phyloP scores from a whole-genome alignment of 2,113 vertebrate species.

The Porphyrio hochstetteri region DNA sequence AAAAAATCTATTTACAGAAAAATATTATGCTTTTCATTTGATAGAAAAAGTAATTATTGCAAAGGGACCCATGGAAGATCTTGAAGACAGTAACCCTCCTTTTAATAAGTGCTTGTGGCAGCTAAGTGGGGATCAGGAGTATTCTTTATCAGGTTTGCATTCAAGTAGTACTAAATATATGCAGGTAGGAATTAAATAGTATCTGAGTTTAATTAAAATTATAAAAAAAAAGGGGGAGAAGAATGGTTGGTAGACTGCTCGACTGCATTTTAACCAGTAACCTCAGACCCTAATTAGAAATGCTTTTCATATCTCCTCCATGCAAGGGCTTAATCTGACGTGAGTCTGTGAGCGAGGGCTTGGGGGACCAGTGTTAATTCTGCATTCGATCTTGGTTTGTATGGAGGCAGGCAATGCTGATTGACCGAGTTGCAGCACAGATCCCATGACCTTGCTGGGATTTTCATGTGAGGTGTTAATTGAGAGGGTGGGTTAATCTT shows the following conservation, averaged over 20 bases:
- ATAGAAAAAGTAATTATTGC: constrained; percentile 82
- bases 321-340: constrained; percentile 93
- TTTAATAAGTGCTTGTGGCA: constrained; percentile 82
- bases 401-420: constrained; percentile 84
- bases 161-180: constrained; percentile 83
- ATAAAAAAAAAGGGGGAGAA: constrained; percentile 84
- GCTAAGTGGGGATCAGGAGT: constrained; percentile 82
- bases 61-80: constrained; percentile 76
- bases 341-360: constrained; percentile 83
- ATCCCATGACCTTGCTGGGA: constrained; percentile 87
- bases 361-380: constrained; percentile 90
- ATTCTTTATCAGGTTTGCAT: constrained; percentile 82
- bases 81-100: constrained; percentile 76
- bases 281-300: constrained; percentile 96
- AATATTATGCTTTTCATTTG: constrained; percentile 81
- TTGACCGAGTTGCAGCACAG: constrained; percentile 84
- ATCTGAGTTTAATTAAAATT: constrained; percentile 98
- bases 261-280: constrained; percentile 93
- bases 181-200: constrained; percentile 86
- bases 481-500: constrained; percentile 91
- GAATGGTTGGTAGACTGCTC: constrained; percentile 87
- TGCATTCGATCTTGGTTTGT: constrained; percentile 88
- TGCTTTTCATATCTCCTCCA: constrained; percentile 90
- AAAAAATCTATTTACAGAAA: constrained; percentile 77
- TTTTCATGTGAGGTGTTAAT: constrained; percentile 96